phyloP scores from a whole-genome alignment of 2,113 vertebrate species.

The Ascaphus truei region DNA sequence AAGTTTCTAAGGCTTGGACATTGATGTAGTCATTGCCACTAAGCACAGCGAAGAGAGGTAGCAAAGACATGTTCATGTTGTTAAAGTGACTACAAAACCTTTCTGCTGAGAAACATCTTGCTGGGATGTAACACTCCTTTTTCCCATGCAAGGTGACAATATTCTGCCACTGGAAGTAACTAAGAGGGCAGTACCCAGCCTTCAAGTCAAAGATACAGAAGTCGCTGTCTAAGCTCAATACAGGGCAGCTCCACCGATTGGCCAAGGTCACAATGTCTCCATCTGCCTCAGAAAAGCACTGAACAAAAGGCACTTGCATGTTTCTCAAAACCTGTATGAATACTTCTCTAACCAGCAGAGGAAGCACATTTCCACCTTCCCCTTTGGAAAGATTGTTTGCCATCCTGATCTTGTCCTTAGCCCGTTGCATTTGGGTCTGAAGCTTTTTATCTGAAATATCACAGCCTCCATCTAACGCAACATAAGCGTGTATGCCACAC shows the following conservation, averaged over 20 bases:
- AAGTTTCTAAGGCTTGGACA: constrained; percentile 52
- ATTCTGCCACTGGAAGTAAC: constrained; percentile 79
- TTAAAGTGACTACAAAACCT: constrained; percentile 71
- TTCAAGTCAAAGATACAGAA: constrained; percentile 88
- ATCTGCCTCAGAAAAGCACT: constrained; percentile 87
- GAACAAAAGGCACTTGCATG: constrained; percentile 71
- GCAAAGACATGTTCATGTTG: constrained; percentile 59
- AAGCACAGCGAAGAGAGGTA: constrained; percentile 84
- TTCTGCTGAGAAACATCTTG: constrained; percentile 63
- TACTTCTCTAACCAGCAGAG: constrained; percentile 71
- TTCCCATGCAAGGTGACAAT: constrained; percentile 42
- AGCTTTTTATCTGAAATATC: constrained; percentile 84
- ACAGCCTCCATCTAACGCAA: constrained; percentile 85
- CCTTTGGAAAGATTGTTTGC: constrained; percentile 69
- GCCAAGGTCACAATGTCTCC: constrained; percentile 85
- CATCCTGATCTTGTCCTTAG: constrained; percentile 69
- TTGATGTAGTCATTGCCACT: constrained; percentile 77
- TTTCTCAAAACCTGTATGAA: constrained; percentile 77
- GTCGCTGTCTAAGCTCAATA: constrained; percentile 88
- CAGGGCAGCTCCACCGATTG: constrained; percentile 82
- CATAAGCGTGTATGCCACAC: constrained; percentile 76
- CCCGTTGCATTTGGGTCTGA: constrained; percentile 67
- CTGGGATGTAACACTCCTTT: constrained; percentile 65
- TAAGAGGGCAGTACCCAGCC: constrained; percentile 78
- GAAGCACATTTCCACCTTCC: constrained; percentile 64